Conservation (phyloP, 1,140 invertebrate species). For the Drosophila dunni region DNA sequence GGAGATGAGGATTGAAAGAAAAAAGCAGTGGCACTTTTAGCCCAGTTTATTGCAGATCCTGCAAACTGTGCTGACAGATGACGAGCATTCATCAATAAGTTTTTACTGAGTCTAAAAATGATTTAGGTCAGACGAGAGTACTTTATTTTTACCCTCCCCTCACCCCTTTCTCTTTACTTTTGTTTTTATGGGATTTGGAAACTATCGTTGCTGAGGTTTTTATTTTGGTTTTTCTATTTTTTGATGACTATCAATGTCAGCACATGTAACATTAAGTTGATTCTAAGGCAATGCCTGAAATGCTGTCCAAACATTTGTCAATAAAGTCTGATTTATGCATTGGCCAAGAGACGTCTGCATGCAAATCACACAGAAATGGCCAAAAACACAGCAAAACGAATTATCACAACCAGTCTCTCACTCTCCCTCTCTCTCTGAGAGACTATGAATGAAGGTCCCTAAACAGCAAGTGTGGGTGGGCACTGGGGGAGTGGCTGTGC, state of each 20-base stretch:
- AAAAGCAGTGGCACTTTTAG: not conserved
- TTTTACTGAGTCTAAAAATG: constrained; percentile 15
- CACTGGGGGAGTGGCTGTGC: not conserved
- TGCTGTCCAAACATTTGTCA: constrained; percentile 28
- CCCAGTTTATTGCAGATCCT: constrained; percentile 11
- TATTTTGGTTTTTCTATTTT: not conserved
- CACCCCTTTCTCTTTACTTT: too few relatives aligned
- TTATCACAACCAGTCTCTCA: constrained; percentile 44
- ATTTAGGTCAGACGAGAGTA: constrained; percentile 7
- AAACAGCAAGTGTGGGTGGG: not conserved
- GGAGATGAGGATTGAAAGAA: too few relatives aligned
- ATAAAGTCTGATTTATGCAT: constrained; percentile 27
- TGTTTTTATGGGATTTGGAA: not conserved
- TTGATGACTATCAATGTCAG: constrained; percentile 30
- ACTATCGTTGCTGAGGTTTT: constrained; percentile 7
- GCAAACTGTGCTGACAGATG: constrained; percentile 26
- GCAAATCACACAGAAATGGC: constrained; percentile 48
- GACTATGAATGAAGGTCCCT: constrained; percentile 44
- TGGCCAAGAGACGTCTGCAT: constrained; percentile 26
- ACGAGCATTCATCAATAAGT: constrained; percentile 31
- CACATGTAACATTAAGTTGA: constrained; percentile 31
- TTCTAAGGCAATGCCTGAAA: constrained; percentile 39
- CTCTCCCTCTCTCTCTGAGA: not conserved
- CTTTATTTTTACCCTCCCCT: not conserved
- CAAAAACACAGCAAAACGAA: constrained; percentile 54